Evolutionary conservation across 2,113 vertebrate genomes (phyloP).

Genomic region (Sylvia atricapilla): DNA sequence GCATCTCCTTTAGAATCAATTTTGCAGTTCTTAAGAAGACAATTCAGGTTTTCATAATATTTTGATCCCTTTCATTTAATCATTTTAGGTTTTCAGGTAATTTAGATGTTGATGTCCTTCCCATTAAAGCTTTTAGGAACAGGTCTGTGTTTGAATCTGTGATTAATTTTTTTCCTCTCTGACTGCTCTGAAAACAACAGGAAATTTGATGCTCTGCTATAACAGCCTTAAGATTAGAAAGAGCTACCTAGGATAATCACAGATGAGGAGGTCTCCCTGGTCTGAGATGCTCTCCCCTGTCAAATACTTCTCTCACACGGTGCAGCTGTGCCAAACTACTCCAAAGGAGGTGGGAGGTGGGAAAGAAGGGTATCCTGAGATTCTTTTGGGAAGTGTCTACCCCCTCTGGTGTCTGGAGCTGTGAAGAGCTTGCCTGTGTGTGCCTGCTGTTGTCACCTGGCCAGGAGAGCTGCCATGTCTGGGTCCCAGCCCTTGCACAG

Average conservation of each 20-base stretch:
- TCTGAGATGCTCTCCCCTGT: neutral
- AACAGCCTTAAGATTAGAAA: neutral
- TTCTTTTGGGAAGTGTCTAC: neutral
- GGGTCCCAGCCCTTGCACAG: neutral
- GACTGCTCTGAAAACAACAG: neutral
- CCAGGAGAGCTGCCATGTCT: neutral
- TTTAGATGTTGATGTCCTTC: neutral
- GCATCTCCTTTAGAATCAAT: neutral
- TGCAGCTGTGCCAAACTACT: neutral
- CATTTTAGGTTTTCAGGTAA: neutral
- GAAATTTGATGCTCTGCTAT: neutral
- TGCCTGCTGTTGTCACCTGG: neutral
- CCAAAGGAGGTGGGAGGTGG: neutral
- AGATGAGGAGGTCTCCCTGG: neutral
- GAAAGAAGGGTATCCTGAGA: neutral
- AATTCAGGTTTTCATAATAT: neutral
- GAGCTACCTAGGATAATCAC: neutral
- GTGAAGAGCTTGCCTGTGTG: neutral
- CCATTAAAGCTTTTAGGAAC: neutral
- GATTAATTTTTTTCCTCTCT: neutral
- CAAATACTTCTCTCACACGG: neutral
- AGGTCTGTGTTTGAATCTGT: neutral
- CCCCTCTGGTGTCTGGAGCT: neutral
- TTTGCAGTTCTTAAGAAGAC: neutral
- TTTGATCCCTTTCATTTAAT: neutral